Base-by-base conservation (phyloP, 1,140 invertebrate genomes). In the Tribolium castaneum region DNA sequence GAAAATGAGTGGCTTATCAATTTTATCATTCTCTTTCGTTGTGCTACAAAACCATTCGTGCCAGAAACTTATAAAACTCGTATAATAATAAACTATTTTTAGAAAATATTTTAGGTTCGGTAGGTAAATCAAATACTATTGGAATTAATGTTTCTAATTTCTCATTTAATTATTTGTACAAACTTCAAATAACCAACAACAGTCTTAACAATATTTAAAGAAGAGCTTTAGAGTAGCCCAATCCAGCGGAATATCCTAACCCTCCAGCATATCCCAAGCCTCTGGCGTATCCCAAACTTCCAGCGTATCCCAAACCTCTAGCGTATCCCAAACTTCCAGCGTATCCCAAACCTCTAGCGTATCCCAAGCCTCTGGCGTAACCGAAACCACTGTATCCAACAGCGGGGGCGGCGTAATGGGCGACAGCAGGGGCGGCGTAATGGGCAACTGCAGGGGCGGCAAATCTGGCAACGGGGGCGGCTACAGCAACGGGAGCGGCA, bases 391-490 rank as follows among this genome's bases (percentile, higher is more conserved):
- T 25, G 39, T 45, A 56, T 56, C 14, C 14, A 0, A 56, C 52
- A 25, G 52, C 52, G 9, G 52, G 52, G 6, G 52, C 52, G 3
- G 52, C 52, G 12, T 56, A 56, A 13, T 9, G 7, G 3, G 52
- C 52, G 52, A 19, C 9, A 5, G 39, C 39, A 0, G 39, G 39
- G 4, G 39, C 39, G 39, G 39, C 39, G 12, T 56, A 56, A 13
- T 9, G 7, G 3, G 52, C 52, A 13, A 19, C 9, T 9, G 39
- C 39, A 0, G 39, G 39, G 4, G 39, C 39, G 39, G 39, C 39
- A 45, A 45, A 45, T 45, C 39, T 6, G 16, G 74, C 52, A 9
- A 62, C 52, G 10, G 73, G 73, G 13, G 74, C 74, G 2, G 56
- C 52, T 10, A 12, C 14, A 22, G 51, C 50, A 9, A 56, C 74